phyloP scores from a whole-genome alignment of 2,888 invertebrate genomes.

The Athalia cordata region DNA sequence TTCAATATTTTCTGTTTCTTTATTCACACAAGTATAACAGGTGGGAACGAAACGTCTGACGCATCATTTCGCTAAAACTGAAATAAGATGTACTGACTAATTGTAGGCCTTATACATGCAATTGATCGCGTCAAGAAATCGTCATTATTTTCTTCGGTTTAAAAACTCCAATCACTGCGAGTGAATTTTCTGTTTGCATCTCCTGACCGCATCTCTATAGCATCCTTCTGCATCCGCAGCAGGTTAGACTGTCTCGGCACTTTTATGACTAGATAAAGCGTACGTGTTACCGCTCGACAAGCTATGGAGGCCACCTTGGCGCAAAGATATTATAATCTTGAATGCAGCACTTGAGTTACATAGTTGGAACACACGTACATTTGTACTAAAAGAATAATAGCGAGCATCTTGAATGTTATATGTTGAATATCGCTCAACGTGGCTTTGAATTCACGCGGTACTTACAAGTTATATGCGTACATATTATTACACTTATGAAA shows the following conservation, averaged over 20 bases:
- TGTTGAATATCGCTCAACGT: no score
- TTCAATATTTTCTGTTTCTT: background rate
- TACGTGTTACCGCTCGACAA: background rate
- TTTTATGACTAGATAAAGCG: background rate
- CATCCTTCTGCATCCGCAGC: no score
- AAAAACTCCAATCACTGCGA: no score
- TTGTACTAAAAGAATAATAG: background rate
- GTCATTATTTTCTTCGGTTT: background rate
- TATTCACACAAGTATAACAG: no score
- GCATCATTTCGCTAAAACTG: background rate
- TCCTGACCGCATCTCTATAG: no score
- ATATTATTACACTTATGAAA: no score
- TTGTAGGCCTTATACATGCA: no score
- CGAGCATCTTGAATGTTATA: no score
- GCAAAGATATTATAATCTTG: conserved; percentile 27
- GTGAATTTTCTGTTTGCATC: no score
- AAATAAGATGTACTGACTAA: background rate
- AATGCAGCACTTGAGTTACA: conserved; percentile 1
- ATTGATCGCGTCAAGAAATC: background rate
- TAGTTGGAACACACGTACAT: background rate
- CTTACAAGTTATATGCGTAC: no score
- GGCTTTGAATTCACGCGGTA: no score
- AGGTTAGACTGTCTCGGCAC: background rate
- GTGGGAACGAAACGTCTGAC: background rate
- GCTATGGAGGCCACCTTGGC: conserved; percentile 2